phyloP scores from a whole-genome alignment of 2,113 vertebrate genomes.

The Dicrurus megarhynchus region DNA sequence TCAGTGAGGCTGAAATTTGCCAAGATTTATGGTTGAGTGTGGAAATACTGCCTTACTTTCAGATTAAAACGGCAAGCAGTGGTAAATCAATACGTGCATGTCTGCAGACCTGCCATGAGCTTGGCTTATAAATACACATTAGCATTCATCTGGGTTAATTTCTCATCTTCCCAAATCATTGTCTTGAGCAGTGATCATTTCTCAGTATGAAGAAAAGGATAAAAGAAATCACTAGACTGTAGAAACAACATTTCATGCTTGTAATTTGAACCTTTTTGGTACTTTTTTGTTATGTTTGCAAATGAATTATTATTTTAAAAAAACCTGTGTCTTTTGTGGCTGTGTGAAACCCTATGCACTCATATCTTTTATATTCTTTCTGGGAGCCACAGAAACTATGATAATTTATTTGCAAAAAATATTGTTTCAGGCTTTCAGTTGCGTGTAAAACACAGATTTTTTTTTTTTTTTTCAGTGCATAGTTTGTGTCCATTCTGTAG shows the following conservation, averaged over 20 bases:
- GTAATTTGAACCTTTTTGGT: neutral
- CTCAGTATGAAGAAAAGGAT: neutral
- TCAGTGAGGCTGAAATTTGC: constrained; percentile 7
- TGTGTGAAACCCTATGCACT: neutral
- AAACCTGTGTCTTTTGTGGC: neutral
- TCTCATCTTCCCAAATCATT: constrained; percentile 15
- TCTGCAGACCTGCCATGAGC: neutral
- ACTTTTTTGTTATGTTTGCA: neutral
- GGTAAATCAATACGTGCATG: constrained; percentile 30
- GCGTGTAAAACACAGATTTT: neutral
- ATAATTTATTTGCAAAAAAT: neutral
- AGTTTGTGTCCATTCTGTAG: neutral
- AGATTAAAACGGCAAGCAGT: neutral
- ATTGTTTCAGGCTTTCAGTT: neutral
- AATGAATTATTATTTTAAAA: neutral
- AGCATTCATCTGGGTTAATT: constrained; percentile 21
- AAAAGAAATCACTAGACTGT: neutral
- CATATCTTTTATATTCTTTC: neutral
- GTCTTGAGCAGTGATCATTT: neutral
- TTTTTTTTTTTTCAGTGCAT: neutral
- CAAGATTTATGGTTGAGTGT: constrained; percentile 32
- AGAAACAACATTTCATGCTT: neutral
- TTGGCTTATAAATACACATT: neutral
- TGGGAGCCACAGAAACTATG: neutral
- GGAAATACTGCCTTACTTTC: constrained; percentile 5